Conservation (phyloP, 2,888 invertebrate species). For the Archips crataeganus region DNA sequence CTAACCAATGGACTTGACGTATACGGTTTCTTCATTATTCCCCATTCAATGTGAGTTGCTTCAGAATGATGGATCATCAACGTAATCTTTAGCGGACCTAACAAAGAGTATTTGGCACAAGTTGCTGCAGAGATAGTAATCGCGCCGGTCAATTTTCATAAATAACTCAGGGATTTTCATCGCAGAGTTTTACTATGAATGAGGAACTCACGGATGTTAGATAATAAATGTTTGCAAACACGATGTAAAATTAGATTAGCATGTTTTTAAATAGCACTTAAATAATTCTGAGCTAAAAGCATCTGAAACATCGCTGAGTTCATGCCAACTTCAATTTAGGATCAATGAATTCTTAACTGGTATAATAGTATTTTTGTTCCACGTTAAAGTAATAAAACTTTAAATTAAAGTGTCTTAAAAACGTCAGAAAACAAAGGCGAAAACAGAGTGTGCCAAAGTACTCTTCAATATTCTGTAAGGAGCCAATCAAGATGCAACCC, state of each 20-base stretch:
- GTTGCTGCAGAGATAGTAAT: slow-evolving; percentile 15
- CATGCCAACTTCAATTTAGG: slow-evolving; percentile 22
- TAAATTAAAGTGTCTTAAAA: slow-evolving; percentile 53
- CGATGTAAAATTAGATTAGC: background rate
- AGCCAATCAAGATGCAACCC: slow-evolving; percentile 2
- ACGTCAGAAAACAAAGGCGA: slow-evolving; percentile 58
- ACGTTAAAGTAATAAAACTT: slow-evolving; percentile 50
- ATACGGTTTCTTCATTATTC: slow-evolving; percentile 39
- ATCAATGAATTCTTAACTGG: slow-evolving; percentile 23
- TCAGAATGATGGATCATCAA: slow-evolving; percentile 41
- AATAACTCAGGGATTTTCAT: background rate
- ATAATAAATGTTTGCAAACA: background rate
- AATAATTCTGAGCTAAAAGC: background rate
- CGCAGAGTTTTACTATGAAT: background rate
- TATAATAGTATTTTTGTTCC: slow-evolving; percentile 41
- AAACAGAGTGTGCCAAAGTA: slow-evolving; percentile 59
- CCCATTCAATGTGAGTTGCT: slow-evolving; percentile 25
- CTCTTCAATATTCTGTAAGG: slow-evolving; percentile 20
- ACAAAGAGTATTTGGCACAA: slow-evolving; percentile 29
- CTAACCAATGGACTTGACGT: slow-evolving; percentile 27
- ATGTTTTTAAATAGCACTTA: background rate
- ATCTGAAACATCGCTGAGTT: background rate
- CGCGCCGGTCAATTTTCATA: slow-evolving; percentile 7
- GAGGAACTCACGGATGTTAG: background rate
- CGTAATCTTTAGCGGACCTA: slow-evolving; percentile 32